Evolutionary conservation across 2,113 vertebrate genomes (phyloP), one percentile per base, ranked within the genome.

Genomic region (Petromus typicus): DNA sequence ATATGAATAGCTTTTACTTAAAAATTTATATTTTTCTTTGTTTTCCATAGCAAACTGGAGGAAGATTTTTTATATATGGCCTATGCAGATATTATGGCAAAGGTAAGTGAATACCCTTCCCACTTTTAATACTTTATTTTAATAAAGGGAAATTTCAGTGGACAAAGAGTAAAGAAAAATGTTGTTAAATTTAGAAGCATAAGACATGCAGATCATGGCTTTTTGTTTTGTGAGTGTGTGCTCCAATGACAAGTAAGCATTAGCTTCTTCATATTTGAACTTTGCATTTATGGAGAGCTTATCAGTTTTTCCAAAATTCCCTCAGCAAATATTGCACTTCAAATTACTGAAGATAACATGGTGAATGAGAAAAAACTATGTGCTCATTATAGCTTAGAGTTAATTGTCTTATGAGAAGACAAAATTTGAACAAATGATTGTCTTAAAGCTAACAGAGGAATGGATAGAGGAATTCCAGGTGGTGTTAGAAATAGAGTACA

Each of bases 31-130:
- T n/a, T 96, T 20, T 17, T 37, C 96, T 94, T 97, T 75, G 27
- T 94, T 69, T 97, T 98, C 30, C 97, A 56, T 97, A 99, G 99
- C 98, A 99, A 99, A 98, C 91, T 99, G 97, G 99, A 99, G 85
- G 99, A 99, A 97, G 99, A 99, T 97, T 98, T 98, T 92, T 99
- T 99, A 69, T 99, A 99, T 97, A 99, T 99, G 99, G 99, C 99
- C 22, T 99, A 99, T 92, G 99, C 99, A 98, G 99, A 99, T 97
- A 99, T 99, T 97, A 99, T 99, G 99, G 99, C 99, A 93, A 99
- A 99, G 99, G 99, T 99, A 98, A 98, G 11, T 95, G 88, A 12
- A 69, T 67, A 32, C 1, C 2, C 48, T 18, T 89, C 23, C 66
- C 85, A 32, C 80, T 85, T 97, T 90, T 88, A 22, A 27, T 78